Base-by-base conservation (phyloP, 2,888 invertebrate species). In the Chymomyza amoena region DNA sequence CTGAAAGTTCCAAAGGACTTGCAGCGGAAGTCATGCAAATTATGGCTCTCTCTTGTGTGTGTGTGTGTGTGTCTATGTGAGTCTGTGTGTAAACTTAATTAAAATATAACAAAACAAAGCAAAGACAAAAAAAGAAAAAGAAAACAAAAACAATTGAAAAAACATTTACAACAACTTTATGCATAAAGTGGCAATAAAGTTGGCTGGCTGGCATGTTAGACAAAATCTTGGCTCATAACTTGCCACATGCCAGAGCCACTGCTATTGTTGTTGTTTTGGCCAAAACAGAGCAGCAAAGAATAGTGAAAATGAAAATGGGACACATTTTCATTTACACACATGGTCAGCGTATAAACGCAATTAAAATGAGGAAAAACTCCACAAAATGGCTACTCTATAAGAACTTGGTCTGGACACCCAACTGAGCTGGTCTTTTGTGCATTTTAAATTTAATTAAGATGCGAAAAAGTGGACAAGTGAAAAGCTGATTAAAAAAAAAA, bases 371-470 rank as follows among this genome's bases (percentile, higher is more conserved):
- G 74, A 73, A 70, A n/a, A 63, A 63, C 51, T 50, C 71, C 16
- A 59, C 39, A 10, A 9, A 45, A 45, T 45, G 39, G 39, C 39
- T 45, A 45, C 39, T 45, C 13, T 13, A 13, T 45, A 45, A 45
- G 13, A 13, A 45, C 13, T 13, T 45, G 39, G 39, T 45, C 39
- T 13, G 39, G 39, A 45, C 13, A 13, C 39, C 13, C 1, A 13
- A 2, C 39, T 13, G 13, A 13, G 39, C 39, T 4, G 71, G 75
- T 70, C 79, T 77, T 77, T 83, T 83, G 85, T 83, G 81, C 85
- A 83, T 83, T 80, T 76, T 73, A 83, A 83, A 83, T 83, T 83
- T 83, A 83, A 83, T 83, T 83, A 83, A 83, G 83, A 83, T 84
- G 64, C 78, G 76, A 45, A 45, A 45, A 13, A 45, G 39, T 13